Evolutionary conservation across 1,140 invertebrate genomes (phyloP), one percentile per base, ranked within the genome.

Genomic region (Diuraphis noxia): DNA sequence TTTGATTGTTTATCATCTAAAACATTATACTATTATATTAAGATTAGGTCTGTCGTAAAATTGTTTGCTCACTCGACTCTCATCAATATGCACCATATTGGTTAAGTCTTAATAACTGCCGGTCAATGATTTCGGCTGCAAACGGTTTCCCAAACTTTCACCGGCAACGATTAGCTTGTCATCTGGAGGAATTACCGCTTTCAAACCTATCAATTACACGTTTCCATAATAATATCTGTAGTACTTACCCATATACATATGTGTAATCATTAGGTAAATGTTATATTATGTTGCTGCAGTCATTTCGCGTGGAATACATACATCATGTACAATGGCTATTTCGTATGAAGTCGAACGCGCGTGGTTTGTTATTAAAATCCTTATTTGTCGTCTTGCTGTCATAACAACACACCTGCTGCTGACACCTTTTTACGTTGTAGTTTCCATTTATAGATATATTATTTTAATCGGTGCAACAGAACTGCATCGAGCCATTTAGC

Each of bases 121-220:
- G 9, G 34, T 52, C 23, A 52, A 52, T 86, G 43, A 38, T 25
- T 52, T 52, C 84, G 40, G 79, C 21, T 40, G 30, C 84, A 52
- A 52, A 86, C 84, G 9, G 43, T 49, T 86, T 86, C 43, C 43
- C n/a, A 36, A 49, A 52, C 84, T 86, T 86, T 86, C 84, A 36
- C 84, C 84, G 34, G 13, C 43, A n/a, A 86, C 84, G 84, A 86
- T 86, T 86, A 52, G 84, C 84, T 40, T 38, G 84, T 86, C 84
- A 36, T 52, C 84, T 34, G 46, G 46, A 25, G 46, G 34, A 38
- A 34, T 3, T 23, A 9, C 84, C 21, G 46, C 84, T 86, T 86
- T 86, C 84, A 52, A 85, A 86, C 43, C 84, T 86, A 86, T 86
- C 46, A 38, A 86, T 86, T 86, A 86, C 43, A 23, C 46, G 8